A percentile compares a stretch with the other conserved stretches of the same genome.
Evolutionary conservation across 1,140 invertebrate genomes (phyloP).

Genomic region (Arctopsyche grandis): DNA sequence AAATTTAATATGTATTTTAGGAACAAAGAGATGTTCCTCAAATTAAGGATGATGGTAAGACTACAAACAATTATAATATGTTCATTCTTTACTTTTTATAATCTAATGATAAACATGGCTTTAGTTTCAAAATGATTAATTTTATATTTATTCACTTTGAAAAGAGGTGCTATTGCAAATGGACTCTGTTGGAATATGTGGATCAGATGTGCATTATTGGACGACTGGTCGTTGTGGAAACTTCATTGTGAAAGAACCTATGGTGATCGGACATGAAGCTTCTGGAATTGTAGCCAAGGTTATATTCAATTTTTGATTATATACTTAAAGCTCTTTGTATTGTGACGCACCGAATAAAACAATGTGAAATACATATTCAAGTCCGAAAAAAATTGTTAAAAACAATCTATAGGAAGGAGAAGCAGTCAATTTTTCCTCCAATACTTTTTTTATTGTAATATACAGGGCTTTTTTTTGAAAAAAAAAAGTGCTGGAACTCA

Average conservation of each 20-base stretch:
- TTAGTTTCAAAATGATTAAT: no score
- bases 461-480: no score
- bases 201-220: constrained; percentile 95
- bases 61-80: not conserved
- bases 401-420: no score
- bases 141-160: no score
- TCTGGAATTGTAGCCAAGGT: constrained; percentile 77
- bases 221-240: constrained; percentile 83
- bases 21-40: constrained; percentile 76
- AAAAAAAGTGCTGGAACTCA: no score
- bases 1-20: constrained; percentile 60
- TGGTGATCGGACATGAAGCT: constrained; percentile 92
- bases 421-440: no score
- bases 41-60: constrained; percentile 71
- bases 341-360: no score
- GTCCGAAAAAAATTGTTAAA: not conserved
- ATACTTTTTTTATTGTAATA: no score
- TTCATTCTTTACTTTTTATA: no score
- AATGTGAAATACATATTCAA: no score
- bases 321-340: not conserved
- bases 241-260: constrained; percentile 83
- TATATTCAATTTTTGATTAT: constrained; percentile 35
- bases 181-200: constrained; percentile 94
- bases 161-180: constrained; percentile 90
- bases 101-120: no score